phyloP scores from a whole-genome alignment of 2,888 invertebrate species.

The Tetragnatha montana region DNA sequence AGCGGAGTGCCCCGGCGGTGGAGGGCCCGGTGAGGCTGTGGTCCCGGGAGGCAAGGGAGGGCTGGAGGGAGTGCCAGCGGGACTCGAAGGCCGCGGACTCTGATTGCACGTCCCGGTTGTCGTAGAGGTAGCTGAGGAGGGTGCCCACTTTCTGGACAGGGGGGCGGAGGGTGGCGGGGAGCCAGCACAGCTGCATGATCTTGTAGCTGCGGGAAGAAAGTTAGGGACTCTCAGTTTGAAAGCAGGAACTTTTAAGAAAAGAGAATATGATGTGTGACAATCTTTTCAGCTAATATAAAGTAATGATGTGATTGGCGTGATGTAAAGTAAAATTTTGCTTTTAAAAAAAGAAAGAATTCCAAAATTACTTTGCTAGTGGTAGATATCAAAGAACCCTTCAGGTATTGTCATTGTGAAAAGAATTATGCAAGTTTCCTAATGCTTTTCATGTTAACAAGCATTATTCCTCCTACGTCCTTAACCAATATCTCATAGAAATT shows the following conservation, averaged over 20 bases:
- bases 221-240: neutral
- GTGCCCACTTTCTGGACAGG: slow-evolving; percentile 79
- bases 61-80: slow-evolving; percentile 81
- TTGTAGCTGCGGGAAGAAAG: slow-evolving; percentile 79
- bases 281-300: no score
- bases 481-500: no score
- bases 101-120: slow-evolving; percentile 72
- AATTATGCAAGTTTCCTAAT: no score
- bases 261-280: no score
- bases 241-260: neutral
- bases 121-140: slow-evolving; percentile 78
- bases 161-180: slow-evolving; percentile 77
- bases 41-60: slow-evolving; percentile 65
- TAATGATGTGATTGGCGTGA: no score
- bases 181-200: slow-evolving; percentile 85
- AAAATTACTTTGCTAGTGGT: no score
- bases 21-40: slow-evolving; percentile 1
- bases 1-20: slow-evolving; percentile 28
- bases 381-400: no score
- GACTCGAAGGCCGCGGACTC: slow-evolving; percentile 81
- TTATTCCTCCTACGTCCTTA: no score
- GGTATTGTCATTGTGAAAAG: no score
- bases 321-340: no score
- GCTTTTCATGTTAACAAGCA: no score
- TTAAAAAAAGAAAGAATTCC: no score